Evolutionary conservation across 2,113 vertebrate species (phyloP).

Genomic region (Regulus satrapa): DNA sequence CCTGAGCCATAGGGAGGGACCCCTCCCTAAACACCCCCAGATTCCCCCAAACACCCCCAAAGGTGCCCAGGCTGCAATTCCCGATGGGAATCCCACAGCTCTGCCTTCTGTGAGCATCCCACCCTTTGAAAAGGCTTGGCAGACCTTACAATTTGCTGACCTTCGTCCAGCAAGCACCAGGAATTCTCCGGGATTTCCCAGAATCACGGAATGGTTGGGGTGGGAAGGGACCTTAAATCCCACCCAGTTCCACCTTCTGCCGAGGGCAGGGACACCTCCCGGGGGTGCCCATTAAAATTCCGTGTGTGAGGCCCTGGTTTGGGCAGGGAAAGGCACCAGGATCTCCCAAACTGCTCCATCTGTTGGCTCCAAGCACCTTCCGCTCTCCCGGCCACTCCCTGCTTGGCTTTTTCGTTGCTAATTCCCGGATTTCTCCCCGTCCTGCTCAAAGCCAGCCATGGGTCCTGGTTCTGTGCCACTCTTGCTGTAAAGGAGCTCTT

Average conservation of each 20-base stretch:
- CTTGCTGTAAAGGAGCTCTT: background rate
- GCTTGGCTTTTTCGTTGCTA: background rate
- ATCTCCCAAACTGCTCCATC: rapidly evolving
- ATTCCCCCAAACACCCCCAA: background rate
- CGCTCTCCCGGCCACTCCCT: background rate
- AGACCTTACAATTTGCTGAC: background rate
- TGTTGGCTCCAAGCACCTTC: background rate
- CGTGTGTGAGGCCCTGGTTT: background rate
- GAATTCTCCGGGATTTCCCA: background rate
- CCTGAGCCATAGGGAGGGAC: rapidly evolving
- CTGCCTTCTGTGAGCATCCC: background rate
- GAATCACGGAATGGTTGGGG: background rate
- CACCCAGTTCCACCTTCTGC: background rate
- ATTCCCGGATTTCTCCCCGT: background rate
- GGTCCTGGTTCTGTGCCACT: background rate
- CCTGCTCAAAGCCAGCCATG: background rate
- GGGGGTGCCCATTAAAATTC: too few species aligned
- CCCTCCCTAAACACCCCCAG: background rate
- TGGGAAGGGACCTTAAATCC: background rate
- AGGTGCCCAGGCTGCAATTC: background rate
- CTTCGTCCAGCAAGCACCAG: background rate
- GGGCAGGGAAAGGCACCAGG: background rate
- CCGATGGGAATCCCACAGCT: background rate
- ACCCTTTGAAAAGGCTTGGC: background rate
- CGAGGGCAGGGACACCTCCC: background rate